Conservation (phyloP, 2,888 invertebrate genomes). For the Geophilus truncorum region DNA sequence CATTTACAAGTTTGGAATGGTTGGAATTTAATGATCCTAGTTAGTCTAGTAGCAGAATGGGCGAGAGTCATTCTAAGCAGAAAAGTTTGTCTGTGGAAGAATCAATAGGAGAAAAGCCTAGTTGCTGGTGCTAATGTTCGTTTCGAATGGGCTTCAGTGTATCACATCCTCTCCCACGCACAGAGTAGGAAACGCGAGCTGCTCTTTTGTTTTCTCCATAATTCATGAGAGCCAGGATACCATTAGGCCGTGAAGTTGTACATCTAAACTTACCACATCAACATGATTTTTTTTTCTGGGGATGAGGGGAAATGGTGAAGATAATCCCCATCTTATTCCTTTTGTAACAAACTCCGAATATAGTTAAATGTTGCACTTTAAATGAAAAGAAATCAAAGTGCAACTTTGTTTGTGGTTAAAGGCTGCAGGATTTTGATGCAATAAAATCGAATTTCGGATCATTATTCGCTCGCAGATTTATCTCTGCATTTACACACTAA, state of each 20-base stretch:
- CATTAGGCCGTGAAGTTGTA: not conserved
- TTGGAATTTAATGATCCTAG: conserved; percentile 9
- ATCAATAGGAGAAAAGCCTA: conserved; percentile 15
- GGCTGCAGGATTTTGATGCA: no score
- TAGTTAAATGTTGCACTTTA: not conserved
- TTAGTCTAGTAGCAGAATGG: not conserved
- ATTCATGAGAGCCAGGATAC: conserved; percentile 16
- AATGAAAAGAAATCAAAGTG: not conserved
- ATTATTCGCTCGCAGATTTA: no score
- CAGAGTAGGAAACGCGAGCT: not conserved
- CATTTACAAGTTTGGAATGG: not conserved
- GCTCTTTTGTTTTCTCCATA: conserved; percentile 15
- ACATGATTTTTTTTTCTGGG: not conserved
- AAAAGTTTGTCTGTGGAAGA: not conserved
- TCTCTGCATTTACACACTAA: no score
- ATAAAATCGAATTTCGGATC: no score
- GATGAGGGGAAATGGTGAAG: not conserved
- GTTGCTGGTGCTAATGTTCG: conserved; percentile 6
- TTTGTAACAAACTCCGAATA: not conserved
- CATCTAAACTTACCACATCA: not conserved
- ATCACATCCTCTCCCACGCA: not conserved
- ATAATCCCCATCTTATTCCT: not conserved
- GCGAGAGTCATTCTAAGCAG: not conserved
- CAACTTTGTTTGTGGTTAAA: no score
- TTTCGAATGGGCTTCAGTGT: conserved; percentile 6